Percentiles rank a stretch among this genome's conserved stretches.
phyloP scores from a whole-genome alignment of 2,797 vertebrate genomes.

The Falco concolor region DNA sequence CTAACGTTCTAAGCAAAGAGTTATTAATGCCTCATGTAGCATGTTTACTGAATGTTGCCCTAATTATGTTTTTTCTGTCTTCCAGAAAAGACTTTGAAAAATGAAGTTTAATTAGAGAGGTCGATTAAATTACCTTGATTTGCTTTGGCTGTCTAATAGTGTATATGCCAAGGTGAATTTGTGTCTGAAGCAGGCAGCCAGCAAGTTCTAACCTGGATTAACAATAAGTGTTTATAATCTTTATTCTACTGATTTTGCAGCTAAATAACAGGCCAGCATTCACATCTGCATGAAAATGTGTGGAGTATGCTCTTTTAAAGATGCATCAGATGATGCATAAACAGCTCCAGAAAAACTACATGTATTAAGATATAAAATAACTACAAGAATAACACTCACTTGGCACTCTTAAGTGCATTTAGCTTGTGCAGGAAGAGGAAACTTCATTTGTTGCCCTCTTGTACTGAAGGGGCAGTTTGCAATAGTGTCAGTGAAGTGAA shows the following conservation, averaged over 20 bases:
- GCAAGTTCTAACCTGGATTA: constrained; percentile 52
- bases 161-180: constrained; percentile 37
- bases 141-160: constrained; percentile 34
- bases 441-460: not conserved
- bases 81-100: constrained; percentile 18
- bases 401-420: not conserved
- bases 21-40: not conserved
- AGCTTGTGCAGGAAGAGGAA: not conserved
- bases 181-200: constrained; percentile 21
- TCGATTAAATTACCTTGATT: constrained; percentile 55
- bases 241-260: not conserved
- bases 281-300: not conserved
- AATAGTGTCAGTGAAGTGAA: not conserved
- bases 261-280: not conserved
- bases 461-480: not conserved
- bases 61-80: not conserved
- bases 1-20: not conserved
- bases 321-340: not conserved
- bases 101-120: constrained; percentile 11
- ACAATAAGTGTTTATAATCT: constrained; percentile 23
- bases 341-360: not conserved
- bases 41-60: not conserved
- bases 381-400: not conserved
- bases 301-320: not conserved
- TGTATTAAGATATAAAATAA: not conserved